Conservation (phyloP, 2,797 vertebrate genomes). For the Acanthopagrus latus region DNA sequence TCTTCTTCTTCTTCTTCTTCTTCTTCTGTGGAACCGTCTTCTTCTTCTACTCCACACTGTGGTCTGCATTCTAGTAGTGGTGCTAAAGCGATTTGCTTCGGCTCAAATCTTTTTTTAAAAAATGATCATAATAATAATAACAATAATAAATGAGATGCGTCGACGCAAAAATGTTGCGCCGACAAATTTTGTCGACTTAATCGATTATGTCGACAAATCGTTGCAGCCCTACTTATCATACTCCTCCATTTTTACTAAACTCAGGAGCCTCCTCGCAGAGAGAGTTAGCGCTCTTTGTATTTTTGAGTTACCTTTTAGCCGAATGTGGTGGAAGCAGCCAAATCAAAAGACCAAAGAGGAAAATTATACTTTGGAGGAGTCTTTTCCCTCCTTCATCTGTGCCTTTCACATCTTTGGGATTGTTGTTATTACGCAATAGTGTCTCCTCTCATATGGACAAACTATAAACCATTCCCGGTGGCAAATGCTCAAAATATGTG, state of each 20-base stretch:
- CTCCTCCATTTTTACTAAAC: not conserved
- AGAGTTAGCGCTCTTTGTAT: conserved; percentile 17
- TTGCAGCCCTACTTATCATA: not conserved
- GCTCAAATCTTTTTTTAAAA: too few species aligned
- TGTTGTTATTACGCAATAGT: conserved; percentile 57
- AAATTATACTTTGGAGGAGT: conserved; percentile 28
- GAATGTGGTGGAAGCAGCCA: conserved; percentile 15
- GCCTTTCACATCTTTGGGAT: conserved; percentile 34
- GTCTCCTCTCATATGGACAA: conserved; percentile 43
- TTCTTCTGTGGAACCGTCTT: too few species aligned
- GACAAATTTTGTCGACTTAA: too few species aligned
- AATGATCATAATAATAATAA: too few species aligned
- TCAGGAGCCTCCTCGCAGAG: not conserved
- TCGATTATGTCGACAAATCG: too few species aligned
- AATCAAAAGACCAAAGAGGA: not conserved
- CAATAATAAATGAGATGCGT: too few species aligned
- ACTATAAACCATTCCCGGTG: conserved; percentile 54
- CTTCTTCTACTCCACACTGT: too few species aligned
- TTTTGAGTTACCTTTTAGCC: conserved; percentile 23
- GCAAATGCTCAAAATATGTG: conserved; percentile 67
- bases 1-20: too few species aligned
- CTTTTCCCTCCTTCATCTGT: conserved; percentile 4
- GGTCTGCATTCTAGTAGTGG: too few species aligned
- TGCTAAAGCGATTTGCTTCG: too few species aligned
- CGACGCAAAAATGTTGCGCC: too few species aligned